Base-by-base conservation (phyloP, 2,888 invertebrate genomes). In the Caenorhabditis uteleia region DNA sequence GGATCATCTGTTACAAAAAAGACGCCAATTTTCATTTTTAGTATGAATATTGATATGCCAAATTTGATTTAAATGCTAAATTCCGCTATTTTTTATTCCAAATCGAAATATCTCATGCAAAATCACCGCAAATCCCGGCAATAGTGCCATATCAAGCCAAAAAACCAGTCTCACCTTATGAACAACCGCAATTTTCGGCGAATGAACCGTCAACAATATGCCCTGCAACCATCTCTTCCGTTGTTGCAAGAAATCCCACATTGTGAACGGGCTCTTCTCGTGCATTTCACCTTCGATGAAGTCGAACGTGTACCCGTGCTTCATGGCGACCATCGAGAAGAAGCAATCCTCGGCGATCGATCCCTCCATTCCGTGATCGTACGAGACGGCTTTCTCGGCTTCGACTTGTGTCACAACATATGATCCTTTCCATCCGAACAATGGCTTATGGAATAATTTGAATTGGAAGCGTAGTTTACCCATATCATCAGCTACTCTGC, bases 301-400 rank as follows among this genome's bases (percentile, higher is more conserved):
- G 84, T 93, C 91, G 85, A 95, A 95, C 20, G 90, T 88, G 84
- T 91, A 95, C 25, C 94, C 95, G 84, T 91, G 89, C 67, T 89
- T 88, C 84, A 90, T 92, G 3, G 95, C 95, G 70, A 91, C 90
- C 93, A 95, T 95, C 20, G 93, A 93, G 85, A 95, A 95, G 85
- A 89, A 95, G 83, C 94, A 95, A 84, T 95, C 95, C 85, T 95
- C 95, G 20, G 95, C 95, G n/a, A 95, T 91, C 0, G 94, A 94
- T 20, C 95, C 95, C 85, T 95, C 95, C 67, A 91, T 87, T 16
- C 95, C 95, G 85, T 95, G 94, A 86, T 95, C 94, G 86, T 93
- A 95, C 0, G 93, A 91, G 0, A 95, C 94, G 72, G 89, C 88
- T 74, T 90, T 89, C 84, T 95, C 94, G n/a, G 93, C 92, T 78